Evolutionary conservation across 2,888 invertebrate genomes (phyloP).

Genomic region (Bimastos eiseni): DNA sequence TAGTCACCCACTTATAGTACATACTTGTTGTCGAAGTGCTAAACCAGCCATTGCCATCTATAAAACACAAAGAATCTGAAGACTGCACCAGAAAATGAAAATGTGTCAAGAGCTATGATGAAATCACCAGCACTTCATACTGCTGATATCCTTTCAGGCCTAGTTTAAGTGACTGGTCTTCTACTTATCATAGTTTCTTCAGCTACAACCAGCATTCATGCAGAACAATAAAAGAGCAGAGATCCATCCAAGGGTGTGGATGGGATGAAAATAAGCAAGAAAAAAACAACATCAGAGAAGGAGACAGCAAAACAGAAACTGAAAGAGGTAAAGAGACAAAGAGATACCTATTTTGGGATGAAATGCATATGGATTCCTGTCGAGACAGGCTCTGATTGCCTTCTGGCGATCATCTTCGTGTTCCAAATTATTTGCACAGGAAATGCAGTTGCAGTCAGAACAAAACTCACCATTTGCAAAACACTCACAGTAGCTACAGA

Average conservation of each 20-base stretch:
- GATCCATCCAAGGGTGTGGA: neutral
- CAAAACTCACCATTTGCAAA: conserved; percentile 99
- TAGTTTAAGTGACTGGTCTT: no score
- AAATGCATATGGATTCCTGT: conserved; percentile 95
- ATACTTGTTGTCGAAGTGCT: no score
- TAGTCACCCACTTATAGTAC: no score
- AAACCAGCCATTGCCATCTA: no score
- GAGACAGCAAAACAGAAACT: neutral
- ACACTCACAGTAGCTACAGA: conserved; percentile 85
- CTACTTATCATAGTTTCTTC: no score
- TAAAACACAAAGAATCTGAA: no score
- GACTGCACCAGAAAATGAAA: no score
- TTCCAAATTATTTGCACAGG: conserved; percentile 92
- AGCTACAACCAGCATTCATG: no score
- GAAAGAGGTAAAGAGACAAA: neutral
- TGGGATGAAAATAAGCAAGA: neutral
- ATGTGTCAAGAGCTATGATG: no score
- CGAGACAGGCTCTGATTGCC: conserved; percentile 90
- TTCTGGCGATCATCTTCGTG: conserved; percentile 91
- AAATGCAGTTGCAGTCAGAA: conserved; percentile 92
- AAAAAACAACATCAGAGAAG: neutral
- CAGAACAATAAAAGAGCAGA: no score
- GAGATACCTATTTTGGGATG: conserved; percentile 90
- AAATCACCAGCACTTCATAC: no score
- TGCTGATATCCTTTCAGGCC: no score